Percentiles rank a stretch among this genome's conserved stretches.
These are phyloP conservation scores for Eptatretus burgeri DNA, from an alignment of 2,113 vertebrate genomes.

Conservation along the genomic window DNA sequence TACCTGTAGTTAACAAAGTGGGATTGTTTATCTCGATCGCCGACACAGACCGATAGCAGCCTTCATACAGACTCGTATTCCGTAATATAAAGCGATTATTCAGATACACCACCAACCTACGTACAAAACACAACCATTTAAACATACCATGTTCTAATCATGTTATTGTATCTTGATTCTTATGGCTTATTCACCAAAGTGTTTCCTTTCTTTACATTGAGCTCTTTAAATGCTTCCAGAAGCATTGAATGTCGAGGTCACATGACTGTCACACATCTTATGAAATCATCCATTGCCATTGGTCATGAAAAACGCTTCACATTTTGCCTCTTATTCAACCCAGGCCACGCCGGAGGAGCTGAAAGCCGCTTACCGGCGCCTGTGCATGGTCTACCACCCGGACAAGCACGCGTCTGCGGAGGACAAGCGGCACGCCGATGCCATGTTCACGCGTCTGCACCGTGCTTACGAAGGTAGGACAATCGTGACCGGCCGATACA, in stretches of 20 bases:
- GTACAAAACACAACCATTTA: too few relatives aligned
- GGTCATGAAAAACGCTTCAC: conserved; percentile 6
- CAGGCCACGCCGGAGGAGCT: conserved; percentile 83
- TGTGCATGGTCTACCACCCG: conserved; percentile 92
- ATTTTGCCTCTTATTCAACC: conserved; percentile 8
- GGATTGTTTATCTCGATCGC: too few relatives aligned
- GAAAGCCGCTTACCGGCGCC: conserved; percentile 58
- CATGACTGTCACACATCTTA: conserved; percentile 6
- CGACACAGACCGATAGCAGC: too few relatives aligned
- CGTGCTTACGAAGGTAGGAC: conserved; percentile 73
- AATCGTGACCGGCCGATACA: too few relatives aligned
- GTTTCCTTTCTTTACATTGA: background rate
- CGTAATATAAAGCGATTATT: too few relatives aligned
- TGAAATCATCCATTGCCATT: conserved; percentile 8
- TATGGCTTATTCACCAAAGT: background rate
- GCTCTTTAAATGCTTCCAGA: background rate
- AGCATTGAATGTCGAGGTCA: background rate
- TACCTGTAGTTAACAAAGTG: too few relatives aligned
- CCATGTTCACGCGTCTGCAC: conserved; percentile 74
- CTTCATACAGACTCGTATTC: too few relatives aligned
- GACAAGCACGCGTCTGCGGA: conserved; percentile 93
- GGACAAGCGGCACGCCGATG: conserved; percentile 57
- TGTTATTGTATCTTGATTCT: too few relatives aligned
- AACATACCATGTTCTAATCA: too few relatives aligned
- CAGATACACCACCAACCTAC: too few relatives aligned